Conservation (phyloP, 1,140 invertebrate species). For the Pomacea maculata region DNA sequence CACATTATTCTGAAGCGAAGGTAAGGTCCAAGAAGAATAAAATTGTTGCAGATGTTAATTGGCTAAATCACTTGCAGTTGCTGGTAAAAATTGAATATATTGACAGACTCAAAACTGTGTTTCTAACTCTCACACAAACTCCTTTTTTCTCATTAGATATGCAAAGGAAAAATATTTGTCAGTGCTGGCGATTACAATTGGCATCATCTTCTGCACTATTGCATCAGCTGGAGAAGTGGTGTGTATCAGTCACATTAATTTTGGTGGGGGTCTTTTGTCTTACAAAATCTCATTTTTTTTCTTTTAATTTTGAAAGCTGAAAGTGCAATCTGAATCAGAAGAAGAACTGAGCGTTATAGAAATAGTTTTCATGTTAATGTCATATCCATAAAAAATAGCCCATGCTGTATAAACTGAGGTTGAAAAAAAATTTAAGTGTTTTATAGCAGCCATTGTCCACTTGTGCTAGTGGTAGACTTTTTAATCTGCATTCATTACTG, state of each 20-base stretch:
- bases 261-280: not conserved
- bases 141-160: conserved; percentile 69
- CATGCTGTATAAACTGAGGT: too few species aligned
- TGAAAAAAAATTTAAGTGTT: too few species aligned
- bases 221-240: conserved; percentile 78
- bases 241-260: conserved; percentile 21
- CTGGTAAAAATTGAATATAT: not conserved
- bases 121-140: too few species aligned
- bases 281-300: not conserved
- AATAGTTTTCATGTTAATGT: too few species aligned
- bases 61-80: not conserved
- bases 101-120: too few species aligned
- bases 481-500: too few species aligned
- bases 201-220: conserved; percentile 91
- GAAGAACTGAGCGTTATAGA: too few species aligned
- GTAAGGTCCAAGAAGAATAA: conserved; percentile 35
- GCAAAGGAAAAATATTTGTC: conserved; percentile 88
- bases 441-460: too few species aligned
- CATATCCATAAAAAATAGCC: too few species aligned
- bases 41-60: not conserved
- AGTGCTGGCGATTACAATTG: conserved; percentile 89
- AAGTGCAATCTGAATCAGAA: too few species aligned
- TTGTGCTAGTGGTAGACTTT: too few species aligned
- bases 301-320: not conserved
- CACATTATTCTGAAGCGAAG: conserved; percentile 87